Evolutionary conservation across 2,888 invertebrate species (phyloP).

Genomic region (Heliothis peltigera): DNA sequence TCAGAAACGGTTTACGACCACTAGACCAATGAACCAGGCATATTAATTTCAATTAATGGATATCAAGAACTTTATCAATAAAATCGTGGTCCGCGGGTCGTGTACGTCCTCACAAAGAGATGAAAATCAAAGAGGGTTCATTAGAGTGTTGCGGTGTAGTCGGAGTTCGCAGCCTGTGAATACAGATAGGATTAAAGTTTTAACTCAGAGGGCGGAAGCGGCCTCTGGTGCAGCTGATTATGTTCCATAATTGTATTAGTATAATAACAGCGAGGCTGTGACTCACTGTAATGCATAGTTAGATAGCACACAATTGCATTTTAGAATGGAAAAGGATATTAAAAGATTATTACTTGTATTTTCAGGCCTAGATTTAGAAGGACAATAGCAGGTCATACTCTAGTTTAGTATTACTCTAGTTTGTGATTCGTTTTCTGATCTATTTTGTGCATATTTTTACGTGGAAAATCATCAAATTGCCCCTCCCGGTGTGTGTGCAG

Average conservation of each 20-base stretch:
- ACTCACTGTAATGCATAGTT: constrained; percentile 23
- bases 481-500: no score
- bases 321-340: not conserved
- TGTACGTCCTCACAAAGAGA: constrained; percentile 59
- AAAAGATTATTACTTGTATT: not conserved
- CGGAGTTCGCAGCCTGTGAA: constrained; percentile 61
- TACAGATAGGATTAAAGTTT: constrained; percentile 70
- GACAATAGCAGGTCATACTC: no score
- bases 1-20: not conserved
- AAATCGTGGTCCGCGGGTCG: constrained; percentile 14
- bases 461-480: no score
- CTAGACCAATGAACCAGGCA: not conserved
- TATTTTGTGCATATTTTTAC: no score
- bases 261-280: constrained; percentile 29
- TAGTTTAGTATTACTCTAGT: no score
- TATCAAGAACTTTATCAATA: constrained; percentile 40
- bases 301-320: not conserved
- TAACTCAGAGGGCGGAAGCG: constrained; percentile 52
- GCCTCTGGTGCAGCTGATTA: constrained; percentile 52
- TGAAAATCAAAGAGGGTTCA: constrained; percentile 71
- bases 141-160: constrained; percentile 67
- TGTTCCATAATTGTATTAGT: constrained; percentile 54
- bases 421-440: no score
- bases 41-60: constrained; percentile 24
- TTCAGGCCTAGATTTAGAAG: not conserved